Conservation (phyloP, 1,140 invertebrate species). For the Drosophila teissieri region DNA sequence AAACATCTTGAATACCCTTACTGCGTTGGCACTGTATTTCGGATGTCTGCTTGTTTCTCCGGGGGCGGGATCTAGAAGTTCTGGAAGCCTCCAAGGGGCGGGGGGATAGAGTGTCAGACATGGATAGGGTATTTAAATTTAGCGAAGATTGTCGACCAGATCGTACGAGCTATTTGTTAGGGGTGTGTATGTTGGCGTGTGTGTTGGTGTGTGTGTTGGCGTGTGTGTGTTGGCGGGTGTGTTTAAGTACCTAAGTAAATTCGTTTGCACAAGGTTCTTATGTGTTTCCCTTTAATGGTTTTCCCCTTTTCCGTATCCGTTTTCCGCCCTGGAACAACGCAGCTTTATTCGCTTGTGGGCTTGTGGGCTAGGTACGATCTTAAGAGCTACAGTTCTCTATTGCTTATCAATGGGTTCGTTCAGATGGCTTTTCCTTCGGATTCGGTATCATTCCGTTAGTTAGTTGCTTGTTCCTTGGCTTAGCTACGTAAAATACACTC, state of each 20-base stretch:
- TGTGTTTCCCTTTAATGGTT: neutral
- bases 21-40: constrained; percentile 39
- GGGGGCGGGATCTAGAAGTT: constrained; percentile 11
- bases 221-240: constrained; percentile 32
- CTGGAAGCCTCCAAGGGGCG: constrained; percentile 17
- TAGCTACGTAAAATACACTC: constrained; percentile 63
- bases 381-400: constrained; percentile 60
- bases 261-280: constrained; percentile 62
- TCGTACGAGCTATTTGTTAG: constrained; percentile 20
- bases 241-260: constrained; percentile 75
- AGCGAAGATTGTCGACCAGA: constrained; percentile 32
- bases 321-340: constrained; percentile 7
- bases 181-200: constrained; percentile 18
- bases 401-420: constrained; percentile 56
- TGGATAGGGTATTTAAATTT: neutral
- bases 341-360: neutral
- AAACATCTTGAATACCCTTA: constrained; percentile 34
- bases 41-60: neutral
- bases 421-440: neutral
- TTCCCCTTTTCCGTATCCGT: neutral
- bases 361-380: constrained; percentile 40
- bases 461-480: constrained; percentile 22
- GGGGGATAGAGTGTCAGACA: constrained; percentile 25
- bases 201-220: constrained; percentile 24
- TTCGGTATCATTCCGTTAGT: neutral